Conservation (phyloP, 2,113 vertebrate species). For the Pogonocichla stellata region DNA sequence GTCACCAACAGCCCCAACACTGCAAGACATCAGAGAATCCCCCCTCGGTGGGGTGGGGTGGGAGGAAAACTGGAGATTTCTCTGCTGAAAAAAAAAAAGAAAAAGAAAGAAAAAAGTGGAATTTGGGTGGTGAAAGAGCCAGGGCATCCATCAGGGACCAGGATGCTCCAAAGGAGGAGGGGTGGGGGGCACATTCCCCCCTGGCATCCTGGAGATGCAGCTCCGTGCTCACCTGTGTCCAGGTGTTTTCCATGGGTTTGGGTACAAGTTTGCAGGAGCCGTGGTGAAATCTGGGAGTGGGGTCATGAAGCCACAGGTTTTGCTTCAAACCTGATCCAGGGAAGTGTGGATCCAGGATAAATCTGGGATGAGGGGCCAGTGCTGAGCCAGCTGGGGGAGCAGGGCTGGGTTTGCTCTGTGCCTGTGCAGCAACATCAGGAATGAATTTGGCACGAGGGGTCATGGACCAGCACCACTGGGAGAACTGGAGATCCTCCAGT, state of each 20-base stretch:
- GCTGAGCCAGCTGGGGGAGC: background rate
- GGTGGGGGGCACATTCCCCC: background rate
- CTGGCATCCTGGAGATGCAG: background rate
- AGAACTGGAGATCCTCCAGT: background rate
- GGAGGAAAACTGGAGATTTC: background rate
- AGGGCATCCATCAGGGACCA: background rate
- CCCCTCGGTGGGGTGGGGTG: rapidly evolving
- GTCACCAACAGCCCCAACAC: rapidly evolving
- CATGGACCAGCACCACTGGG: background rate
- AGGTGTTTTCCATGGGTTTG: background rate
- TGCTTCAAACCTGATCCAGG: background rate
- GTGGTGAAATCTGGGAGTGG: background rate
- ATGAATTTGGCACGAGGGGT: rapidly evolving
- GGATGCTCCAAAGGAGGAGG: background rate
- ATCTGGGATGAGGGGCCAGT: rapidly evolving
- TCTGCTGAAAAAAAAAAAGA: background rate
- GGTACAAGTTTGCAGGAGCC: background rate
- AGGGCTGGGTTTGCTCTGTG: background rate
- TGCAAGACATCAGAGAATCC: background rate
- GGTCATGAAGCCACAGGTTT: rapidly evolving
- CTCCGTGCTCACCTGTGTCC: rapidly evolving
- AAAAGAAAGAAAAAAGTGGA: background rate
- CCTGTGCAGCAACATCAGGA: background rate
- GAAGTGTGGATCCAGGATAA: rapidly evolving
- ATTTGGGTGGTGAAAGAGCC: background rate